These are phyloP conservation scores for Nansenia antarctica DNA, from an alignment of 2,113 vertebrate species.

Conservation along the genomic window DNA sequence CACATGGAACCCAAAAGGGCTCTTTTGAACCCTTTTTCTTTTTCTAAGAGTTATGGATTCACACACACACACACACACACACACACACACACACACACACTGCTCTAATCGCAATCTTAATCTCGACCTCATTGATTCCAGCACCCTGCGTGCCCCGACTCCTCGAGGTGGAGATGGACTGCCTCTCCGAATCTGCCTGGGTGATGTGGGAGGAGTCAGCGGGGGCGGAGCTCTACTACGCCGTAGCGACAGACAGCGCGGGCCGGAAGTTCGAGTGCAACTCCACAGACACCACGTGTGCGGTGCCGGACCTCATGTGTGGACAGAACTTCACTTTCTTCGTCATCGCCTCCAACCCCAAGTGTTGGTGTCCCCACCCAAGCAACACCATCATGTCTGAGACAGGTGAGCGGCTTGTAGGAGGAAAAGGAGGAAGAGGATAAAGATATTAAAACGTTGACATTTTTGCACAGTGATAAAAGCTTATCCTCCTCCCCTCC, in stretches of 20 bases:
- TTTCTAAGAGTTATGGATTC: too few relatives aligned
- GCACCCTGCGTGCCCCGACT: conserved; percentile 70
- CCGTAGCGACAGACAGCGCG: conserved; percentile 34
- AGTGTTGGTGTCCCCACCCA: conserved; percentile 63
- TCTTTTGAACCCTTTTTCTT: too few relatives aligned
- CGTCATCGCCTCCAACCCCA: conserved; percentile 54
- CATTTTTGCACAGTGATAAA: background rate
- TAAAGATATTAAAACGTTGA: too few relatives aligned
- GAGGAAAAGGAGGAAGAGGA: too few relatives aligned
- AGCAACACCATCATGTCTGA: conserved; percentile 61
- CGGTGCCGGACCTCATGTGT: conserved; percentile 63
- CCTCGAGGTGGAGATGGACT: conserved; percentile 68
- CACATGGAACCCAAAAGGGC: background rate
- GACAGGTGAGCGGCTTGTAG: conserved; percentile 64
- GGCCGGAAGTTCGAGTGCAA: conserved; percentile 56
- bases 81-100: background rate
- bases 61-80: background rate
- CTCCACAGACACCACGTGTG: conserved; percentile 49
- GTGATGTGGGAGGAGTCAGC: conserved; percentile 57
- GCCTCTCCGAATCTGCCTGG: conserved; percentile 67
- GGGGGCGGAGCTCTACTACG: conserved; percentile 55
- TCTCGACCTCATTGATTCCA: conserved; percentile 35
- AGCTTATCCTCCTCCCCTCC: background rate
- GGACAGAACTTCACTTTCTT: conserved; percentile 67
- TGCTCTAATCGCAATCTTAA: background rate